Evolutionary conservation across 1,140 invertebrate genomes (phyloP).

Genomic region (Meteorus sp.): DNA sequence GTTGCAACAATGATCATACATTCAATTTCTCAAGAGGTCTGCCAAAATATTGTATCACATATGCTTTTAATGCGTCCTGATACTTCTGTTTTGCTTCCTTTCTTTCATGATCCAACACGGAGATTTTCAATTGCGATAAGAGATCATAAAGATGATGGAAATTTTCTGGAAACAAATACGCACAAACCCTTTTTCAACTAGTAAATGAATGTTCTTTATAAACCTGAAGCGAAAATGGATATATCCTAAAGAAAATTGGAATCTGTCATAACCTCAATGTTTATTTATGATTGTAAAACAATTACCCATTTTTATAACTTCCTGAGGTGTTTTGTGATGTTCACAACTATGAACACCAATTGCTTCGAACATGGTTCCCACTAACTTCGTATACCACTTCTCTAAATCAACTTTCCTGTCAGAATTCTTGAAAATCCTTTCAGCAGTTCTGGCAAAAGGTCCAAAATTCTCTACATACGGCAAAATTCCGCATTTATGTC

Average conservation of each 20-base stretch:
- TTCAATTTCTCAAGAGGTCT: constrained; percentile 94
- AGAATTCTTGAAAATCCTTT: constrained; percentile 84
- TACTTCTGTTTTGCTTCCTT: constrained; percentile 93
- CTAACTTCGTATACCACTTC: constrained; percentile 89
- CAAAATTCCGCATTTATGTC: constrained; percentile 88
- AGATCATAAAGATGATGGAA: constrained; percentile 92
- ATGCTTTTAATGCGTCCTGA: constrained; percentile 84
- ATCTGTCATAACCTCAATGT: neutral
- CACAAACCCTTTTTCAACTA: neutral
- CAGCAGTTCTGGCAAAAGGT: constrained; percentile 82
- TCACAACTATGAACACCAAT: constrained; percentile 80
- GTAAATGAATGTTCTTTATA: neutral
- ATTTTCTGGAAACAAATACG: constrained; percentile 73
- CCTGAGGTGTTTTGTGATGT: constrained; percentile 90
- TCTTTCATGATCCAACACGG: constrained; percentile 81
- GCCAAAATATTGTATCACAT: constrained; percentile 94
- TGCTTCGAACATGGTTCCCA: constrained; percentile 83
- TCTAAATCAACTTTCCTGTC: constrained; percentile 93
- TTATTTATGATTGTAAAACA: neutral
- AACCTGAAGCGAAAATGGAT: no score
- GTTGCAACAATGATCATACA: constrained; percentile 60
- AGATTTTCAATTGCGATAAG: constrained; percentile 88
- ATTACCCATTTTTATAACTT: constrained; percentile 91
- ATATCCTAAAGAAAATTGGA: neutral
- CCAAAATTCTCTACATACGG: constrained; percentile 91